Conservation (phyloP, 2,113 vertebrate genomes). For the Macaca nemestrina region DNA sequence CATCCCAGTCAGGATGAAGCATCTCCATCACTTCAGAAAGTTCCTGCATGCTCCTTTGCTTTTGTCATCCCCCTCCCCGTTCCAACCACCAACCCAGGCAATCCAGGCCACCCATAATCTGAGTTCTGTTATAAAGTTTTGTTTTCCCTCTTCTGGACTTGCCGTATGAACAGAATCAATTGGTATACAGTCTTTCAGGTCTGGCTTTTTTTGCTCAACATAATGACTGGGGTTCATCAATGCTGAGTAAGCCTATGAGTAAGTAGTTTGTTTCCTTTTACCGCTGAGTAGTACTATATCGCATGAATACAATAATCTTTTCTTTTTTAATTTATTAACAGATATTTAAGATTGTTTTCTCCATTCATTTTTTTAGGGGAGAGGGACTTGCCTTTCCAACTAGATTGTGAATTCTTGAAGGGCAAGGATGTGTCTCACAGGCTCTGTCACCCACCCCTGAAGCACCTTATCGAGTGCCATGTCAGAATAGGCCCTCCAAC, state of each 20-base stretch:
- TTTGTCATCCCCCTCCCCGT: not conserved
- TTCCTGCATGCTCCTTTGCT: rapidly evolving
- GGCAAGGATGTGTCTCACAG: not conserved
- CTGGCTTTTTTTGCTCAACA: not conserved
- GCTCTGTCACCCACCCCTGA: not conserved
- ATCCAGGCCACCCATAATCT: too few species aligned
- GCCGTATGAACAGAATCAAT: not conserved
- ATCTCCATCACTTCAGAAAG: not conserved
- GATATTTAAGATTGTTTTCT: not conserved
- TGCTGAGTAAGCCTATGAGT: not conserved
- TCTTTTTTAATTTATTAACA: not conserved
- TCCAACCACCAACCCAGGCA: too few species aligned
- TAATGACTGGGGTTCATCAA: not conserved
- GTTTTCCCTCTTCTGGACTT: not conserved
- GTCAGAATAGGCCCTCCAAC: not conserved
- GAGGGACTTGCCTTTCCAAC: not conserved
- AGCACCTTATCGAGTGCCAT: too few species aligned
- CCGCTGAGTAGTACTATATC: too few species aligned
- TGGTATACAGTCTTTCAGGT: rapidly evolving
- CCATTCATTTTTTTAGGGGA: not conserved
- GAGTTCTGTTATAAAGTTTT: not conserved
- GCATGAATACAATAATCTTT: not conserved
- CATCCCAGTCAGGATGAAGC: too few species aligned
- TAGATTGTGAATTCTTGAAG: not conserved
- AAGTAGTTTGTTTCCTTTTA: not conserved